A percentile compares a stretch with the other conserved stretches of the same genome.
Evolutionary conservation across 2,113 vertebrate species (phyloP).

Genomic region (Bagarius yarrelli): DNA sequence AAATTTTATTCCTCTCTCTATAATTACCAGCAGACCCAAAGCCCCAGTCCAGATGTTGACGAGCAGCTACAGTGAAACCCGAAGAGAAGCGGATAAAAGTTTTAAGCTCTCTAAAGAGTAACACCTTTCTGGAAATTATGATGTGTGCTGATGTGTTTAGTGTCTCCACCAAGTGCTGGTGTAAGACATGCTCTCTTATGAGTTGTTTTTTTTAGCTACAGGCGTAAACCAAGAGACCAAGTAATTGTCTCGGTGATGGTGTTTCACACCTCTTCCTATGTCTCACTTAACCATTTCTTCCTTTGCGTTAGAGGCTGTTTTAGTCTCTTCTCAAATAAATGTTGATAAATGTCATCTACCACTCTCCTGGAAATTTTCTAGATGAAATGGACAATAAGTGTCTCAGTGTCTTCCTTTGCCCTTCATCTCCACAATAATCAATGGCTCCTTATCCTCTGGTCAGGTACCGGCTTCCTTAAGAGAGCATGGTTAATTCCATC

Average conservation of each 20-base stretch:
- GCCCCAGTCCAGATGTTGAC: conserved; percentile 71
- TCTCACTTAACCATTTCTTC: no score
- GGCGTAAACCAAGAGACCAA: conserved; percentile 1
- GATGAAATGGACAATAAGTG: no score
- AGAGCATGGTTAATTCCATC: no score
- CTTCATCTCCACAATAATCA: no score
- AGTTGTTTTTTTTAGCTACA: conserved; percentile 14
- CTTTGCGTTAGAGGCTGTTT: no score
- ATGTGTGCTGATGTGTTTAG: conserved; percentile 19
- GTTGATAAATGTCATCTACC: no score
- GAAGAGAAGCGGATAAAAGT: conserved; percentile 64
- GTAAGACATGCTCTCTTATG: neutral
- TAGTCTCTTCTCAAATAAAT: no score
- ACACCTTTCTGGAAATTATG: conserved; percentile 21
- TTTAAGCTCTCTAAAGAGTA: conserved; percentile 58
- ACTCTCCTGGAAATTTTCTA: no score
- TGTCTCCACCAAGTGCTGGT: neutral
- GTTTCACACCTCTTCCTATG: no score
- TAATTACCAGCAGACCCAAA: conserved; percentile 70
- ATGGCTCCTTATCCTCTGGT: no score
- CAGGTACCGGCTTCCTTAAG: no score
- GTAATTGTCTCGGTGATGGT: neutral
- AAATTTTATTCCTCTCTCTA: conserved; percentile 59
- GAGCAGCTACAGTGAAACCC: conserved; percentile 48
- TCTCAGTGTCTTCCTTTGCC: no score